phyloP scores from a whole-genome alignment of 2,888 invertebrate genomes.

The Drosophila emarginata region DNA sequence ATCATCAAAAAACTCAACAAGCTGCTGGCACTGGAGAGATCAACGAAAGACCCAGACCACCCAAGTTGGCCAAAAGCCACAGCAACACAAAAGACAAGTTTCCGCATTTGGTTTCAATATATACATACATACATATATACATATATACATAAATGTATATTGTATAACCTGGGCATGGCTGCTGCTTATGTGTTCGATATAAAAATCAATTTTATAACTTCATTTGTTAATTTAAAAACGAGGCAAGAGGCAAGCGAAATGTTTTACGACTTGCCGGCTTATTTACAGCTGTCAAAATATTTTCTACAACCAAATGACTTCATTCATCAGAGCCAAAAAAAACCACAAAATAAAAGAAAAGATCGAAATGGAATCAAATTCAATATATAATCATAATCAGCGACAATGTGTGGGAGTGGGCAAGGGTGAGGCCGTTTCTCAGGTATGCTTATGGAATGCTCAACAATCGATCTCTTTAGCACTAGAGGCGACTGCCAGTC shows the following conservation, averaged over 20 bases:
- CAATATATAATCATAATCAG: conserved; percentile 38
- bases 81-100: conserved; percentile 66
- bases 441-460: conserved; percentile 44
- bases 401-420: conserved; percentile 27
- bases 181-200: conserved; percentile 28
- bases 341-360: background rate
- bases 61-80: conserved; percentile 29
- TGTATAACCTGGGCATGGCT: conserved; percentile 47
- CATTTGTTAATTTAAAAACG: conserved; percentile 76
- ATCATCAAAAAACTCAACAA: conserved; percentile 41
- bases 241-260: conserved; percentile 35
- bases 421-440: conserved; percentile 47
- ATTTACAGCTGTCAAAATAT: conserved; percentile 79
- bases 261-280: conserved; percentile 56
- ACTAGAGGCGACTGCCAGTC: conserved; percentile 43
- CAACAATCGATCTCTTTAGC: conserved; percentile 52
- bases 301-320: conserved; percentile 78
- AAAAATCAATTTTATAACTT: conserved; percentile 78
- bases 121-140: no score
- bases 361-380: conserved; percentile 13
- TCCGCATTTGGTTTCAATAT: conserved; percentile 60
- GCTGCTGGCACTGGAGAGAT: conserved; percentile 29
- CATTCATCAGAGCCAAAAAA: conserved; percentile 60
- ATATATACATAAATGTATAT: conserved; percentile 18
- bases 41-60: conserved; percentile 27